Evolutionary conservation across 2,888 invertebrate genomes (phyloP), one percentile per base, ranked within the genome.

Genomic region (Volucella bombylans): DNA sequence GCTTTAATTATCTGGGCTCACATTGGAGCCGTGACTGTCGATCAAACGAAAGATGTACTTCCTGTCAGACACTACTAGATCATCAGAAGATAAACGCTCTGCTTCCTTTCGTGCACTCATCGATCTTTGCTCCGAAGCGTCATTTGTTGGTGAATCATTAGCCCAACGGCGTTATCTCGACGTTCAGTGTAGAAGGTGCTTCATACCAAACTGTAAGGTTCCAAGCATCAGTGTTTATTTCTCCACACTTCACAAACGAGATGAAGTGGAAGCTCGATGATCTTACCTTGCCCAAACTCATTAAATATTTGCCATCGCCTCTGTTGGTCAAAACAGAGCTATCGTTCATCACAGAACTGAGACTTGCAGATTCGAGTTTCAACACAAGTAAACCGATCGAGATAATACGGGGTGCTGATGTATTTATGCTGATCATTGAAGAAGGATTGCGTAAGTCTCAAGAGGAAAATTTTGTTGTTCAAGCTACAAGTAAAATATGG

Each of bases 251-350:
- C 23, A 0, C 23, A 45, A 45, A 1, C 1, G 4, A 23, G 23
- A 23, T 23, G 49, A n/a, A 49, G 11, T 49, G 49, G 49, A 49
- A 49, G 4, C 39, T 57, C 14, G 15, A 57, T 39, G 41, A 8
- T 8, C 57, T 57, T n/a, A 38, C 10, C 6, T 57, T 57, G 15
- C 39, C 57, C 10, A 57, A 57, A 57, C 41, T 41, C 14, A 57
- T 39, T 38, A 4, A 57, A 14, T 57, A 41, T 57, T 14, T 57
- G 14, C 57, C 57, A n/a, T 55, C 14, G 14, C 41, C 38, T 39
- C 15, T 39, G 15, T 15, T 57, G n/a, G 14, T 41, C 39, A 54
- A 18, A 31, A 4, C n/a, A 8, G 31, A 11, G 12, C 31, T 54
- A 31, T 54, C 23, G 23, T 23, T 23, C 23, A 23, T 23, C 23